Evolutionary conservation across 2,888 invertebrate species (phyloP), one percentile per base, ranked within the genome.

Genomic region (Acrobasis consociella): DNA sequence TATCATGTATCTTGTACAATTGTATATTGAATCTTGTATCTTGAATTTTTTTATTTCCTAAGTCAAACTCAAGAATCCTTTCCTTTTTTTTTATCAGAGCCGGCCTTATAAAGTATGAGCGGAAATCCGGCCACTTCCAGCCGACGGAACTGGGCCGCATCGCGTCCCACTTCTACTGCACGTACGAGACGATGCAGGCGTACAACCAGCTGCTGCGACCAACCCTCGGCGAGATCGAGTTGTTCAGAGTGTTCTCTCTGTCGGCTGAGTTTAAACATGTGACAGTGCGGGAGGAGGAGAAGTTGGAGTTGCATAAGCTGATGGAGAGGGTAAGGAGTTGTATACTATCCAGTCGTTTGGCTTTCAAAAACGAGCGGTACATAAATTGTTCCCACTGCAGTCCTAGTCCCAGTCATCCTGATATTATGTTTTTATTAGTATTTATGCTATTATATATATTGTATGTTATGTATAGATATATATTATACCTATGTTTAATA

Each of bases 121-220:
- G 98, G 13, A 98, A 98, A 83, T 96, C 97, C 1, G 99, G 99
- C 1, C 96, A 97, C 72, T 94, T 95, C 72, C 95, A 97, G 80
- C 96, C 97, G 0, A 99, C 99, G 0, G 99, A 99, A 87, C 92
- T 99, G 10, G 99, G 99, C 1, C 95, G 99, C 49, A 99, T 99
- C 79, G 98, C 99, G 5, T 99, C 99, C 0, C 99, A 99, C 92
- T 99, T 97, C 93, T 99, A 99, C 89, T 98, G 99, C 81, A 98
- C 99, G 0, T 96, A 97, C 85, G 99, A 99, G 72, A 98, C 99
- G 0, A 99, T 99, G 96, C 94, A 97, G 73, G 97, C 97, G 0
- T 99, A 99, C 91, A 99, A 99, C 86, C 98, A 99, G 82, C 93
- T 99, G 58, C 88, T 99, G 67, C 99, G 99, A 84, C 98, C 99